Evolutionary conservation across 2,797 vertebrate species (phyloP).

Genomic region (Rhinichthys osculus): DNA sequence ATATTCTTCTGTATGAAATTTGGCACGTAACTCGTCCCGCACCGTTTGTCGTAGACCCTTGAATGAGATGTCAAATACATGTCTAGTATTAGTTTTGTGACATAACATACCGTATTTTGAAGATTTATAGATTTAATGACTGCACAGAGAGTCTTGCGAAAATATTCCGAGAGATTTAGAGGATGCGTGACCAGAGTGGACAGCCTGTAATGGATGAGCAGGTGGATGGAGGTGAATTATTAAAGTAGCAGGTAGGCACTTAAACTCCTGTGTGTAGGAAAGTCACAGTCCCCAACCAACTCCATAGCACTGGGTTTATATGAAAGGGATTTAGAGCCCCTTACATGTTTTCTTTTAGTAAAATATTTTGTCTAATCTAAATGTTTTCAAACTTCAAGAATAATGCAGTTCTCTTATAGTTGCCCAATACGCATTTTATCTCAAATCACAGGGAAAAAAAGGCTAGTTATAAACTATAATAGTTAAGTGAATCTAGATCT

Average conservation of each 20-base stretch:
- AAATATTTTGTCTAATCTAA: background rate
- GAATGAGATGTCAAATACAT: background rate
- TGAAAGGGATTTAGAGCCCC: background rate
- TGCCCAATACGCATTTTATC: background rate
- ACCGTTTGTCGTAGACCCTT: background rate
- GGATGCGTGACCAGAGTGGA: slow-evolving; percentile 28
- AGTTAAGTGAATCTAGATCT: background rate
- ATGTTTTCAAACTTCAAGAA: background rate
- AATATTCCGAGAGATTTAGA: slow-evolving; percentile 1
- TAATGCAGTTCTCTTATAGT: background rate
- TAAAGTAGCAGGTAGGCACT: slow-evolving; percentile 16
- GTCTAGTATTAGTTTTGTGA: background rate
- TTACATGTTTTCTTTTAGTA: background rate
- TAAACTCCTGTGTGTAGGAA: slow-evolving; percentile 5
- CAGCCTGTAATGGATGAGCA: slow-evolving; percentile 24
- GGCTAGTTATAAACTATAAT: background rate
- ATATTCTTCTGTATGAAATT: background rate
- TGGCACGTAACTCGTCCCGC: background rate
- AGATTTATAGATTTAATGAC: background rate
- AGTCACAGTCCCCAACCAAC: background rate
- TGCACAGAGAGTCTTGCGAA: background rate
- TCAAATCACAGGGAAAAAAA: background rate
- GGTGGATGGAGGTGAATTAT: slow-evolving; percentile 12
- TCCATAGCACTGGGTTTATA: background rate
- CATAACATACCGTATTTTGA: background rate